Conservation (phyloP, 2,113 vertebrate species). For the Turnix velox region DNA sequence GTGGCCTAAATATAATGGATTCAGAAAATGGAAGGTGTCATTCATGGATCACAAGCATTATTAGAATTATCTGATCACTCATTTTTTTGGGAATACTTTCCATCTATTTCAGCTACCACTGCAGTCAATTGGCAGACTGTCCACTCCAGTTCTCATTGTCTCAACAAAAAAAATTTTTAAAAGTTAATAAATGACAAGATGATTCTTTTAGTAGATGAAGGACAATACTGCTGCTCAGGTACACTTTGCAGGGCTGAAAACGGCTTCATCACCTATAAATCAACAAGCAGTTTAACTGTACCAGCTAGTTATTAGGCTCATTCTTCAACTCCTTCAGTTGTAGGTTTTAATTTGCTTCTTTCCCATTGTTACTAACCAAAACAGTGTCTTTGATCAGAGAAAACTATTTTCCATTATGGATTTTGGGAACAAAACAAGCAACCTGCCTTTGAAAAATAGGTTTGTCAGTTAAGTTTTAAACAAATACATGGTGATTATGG, state of each 20-base stretch:
- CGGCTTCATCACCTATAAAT: background rate
- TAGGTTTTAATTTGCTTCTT: background rate
- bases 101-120: background rate
- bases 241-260: background rate
- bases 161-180: background rate
- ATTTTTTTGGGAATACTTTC: background rate
- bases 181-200: background rate
- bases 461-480: background rate
- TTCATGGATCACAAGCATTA: background rate
- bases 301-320: background rate
- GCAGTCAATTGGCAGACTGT: background rate
- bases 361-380: background rate
- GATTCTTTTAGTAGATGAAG: background rate
- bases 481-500: background rate
- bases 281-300: background rate
- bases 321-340: background rate
- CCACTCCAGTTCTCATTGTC: background rate
- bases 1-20: too few species aligned
- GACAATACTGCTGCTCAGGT: background rate
- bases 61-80: background rate
- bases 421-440: background rate
- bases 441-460: background rate
- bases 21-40: background rate
- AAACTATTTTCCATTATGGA: accelerated
- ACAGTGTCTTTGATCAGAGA: background rate